These are phyloP conservation scores for Clarias macrocephalus DNA, from an alignment of 2,113 vertebrate genomes.

Conservation along the genomic window DNA sequence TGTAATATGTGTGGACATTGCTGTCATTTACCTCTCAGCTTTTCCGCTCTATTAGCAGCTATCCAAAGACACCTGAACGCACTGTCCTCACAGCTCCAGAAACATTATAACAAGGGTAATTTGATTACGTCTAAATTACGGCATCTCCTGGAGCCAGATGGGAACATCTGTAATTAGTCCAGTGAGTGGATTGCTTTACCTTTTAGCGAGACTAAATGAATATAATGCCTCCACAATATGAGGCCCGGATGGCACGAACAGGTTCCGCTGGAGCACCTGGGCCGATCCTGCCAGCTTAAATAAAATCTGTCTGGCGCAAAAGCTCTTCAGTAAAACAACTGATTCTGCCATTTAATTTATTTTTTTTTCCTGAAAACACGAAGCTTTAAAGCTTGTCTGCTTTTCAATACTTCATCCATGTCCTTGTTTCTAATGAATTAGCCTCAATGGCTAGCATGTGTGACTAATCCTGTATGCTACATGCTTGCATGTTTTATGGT, in stretches of 20 bases:
- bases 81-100: neutral
- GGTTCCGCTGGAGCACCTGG: slow-evolving; percentile 39
- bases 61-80: slow-evolving; percentile 8
- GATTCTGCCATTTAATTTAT: slow-evolving; percentile 40
- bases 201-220: slow-evolving; percentile 49
- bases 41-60: neutral
- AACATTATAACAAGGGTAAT: slow-evolving; percentile 48
- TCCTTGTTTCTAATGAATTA: slow-evolving; percentile 15
- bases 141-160: slow-evolving; percentile 48
- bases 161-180: slow-evolving; percentile 52
- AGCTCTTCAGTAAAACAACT: slow-evolving; percentile 37
- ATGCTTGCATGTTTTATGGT: too few species aligned
- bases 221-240: slow-evolving; percentile 40
- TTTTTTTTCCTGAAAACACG: slow-evolving; percentile 18
- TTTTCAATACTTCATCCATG: slow-evolving; percentile 9
- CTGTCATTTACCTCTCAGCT: neutral
- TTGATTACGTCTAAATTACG: slow-evolving; percentile 49
- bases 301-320: slow-evolving; percentile 28
- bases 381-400: neutral
- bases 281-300: slow-evolving; percentile 25
- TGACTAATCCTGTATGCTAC: neutral
- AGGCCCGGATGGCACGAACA: slow-evolving; percentile 28
- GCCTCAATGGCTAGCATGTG: neutral
- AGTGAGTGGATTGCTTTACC: slow-evolving; percentile 48
- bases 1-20: neutral